A percentile compares a stretch with the other conserved stretches of the same genome.
Conservation (phyloP, 2,888 invertebrate genomes). For the Achlya flavicornis region DNA sequence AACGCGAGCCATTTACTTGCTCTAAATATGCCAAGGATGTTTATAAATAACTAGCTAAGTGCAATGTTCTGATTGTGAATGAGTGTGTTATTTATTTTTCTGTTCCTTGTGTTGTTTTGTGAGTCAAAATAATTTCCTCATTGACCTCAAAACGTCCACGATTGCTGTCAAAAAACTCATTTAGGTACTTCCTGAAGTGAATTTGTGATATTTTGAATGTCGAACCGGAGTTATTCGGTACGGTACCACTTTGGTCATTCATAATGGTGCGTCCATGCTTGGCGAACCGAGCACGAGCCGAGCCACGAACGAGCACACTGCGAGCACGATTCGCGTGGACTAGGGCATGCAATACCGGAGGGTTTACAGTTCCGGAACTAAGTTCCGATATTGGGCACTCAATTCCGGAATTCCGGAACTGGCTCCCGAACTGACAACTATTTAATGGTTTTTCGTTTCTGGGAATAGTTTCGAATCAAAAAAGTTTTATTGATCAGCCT, state of each 20-base stretch:
- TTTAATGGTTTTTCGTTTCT: no score
- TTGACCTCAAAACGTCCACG: conserved; percentile 1
- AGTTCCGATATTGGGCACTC: no score
- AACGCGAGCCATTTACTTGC: conserved; percentile 29
- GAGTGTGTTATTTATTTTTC: conserved; percentile 5
- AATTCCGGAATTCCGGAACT: no score
- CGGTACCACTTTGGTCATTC: not conserved
- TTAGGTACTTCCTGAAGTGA: not conserved
- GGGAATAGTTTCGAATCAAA: no score
- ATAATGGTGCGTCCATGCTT: no score
- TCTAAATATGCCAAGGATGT: conserved; percentile 47
- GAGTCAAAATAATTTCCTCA: conserved; percentile 10
- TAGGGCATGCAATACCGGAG: no score
- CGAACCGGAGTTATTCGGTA: not conserved
- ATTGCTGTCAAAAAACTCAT: conserved; percentile 4
- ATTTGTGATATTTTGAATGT: not conserved
- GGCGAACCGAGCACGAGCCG: no score
- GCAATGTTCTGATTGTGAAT: conserved; percentile 20
- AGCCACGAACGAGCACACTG: no score
- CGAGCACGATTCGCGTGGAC: no score
- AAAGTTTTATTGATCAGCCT: no score
- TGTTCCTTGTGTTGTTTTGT: not conserved
- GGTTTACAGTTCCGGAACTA: no score
- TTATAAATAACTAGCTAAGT: conserved; percentile 42
- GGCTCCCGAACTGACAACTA: no score